Evolutionary conservation across 2,888 invertebrate genomes (phyloP).

Genomic region (Mayetiola destructor): DNA sequence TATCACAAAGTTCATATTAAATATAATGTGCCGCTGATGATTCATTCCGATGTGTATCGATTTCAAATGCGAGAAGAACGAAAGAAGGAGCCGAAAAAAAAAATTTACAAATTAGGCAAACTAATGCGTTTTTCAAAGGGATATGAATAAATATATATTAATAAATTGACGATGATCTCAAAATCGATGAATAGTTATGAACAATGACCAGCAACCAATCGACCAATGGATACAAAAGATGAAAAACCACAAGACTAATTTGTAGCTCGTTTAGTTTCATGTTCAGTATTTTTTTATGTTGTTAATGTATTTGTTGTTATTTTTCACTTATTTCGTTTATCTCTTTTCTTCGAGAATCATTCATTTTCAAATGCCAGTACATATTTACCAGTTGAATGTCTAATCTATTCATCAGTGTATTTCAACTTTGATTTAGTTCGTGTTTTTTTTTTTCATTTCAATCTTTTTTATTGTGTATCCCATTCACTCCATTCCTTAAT

Average conservation of each 20-base stretch:
- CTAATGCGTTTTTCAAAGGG: conserved; percentile 4
- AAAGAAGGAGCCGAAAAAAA: background rate
- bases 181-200: background rate
- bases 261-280: background rate
- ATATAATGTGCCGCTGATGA: too few species aligned
- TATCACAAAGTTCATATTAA: too few species aligned
- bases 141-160: conserved; percentile 10
- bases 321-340: too few species aligned
- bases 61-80: conserved; percentile 1
- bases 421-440: conserved; percentile 9
- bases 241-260: background rate
- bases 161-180: background rate
- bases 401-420: conserved; percentile 9
- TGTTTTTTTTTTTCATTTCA: too few species aligned
- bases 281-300: too few species aligned
- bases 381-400: conserved; percentile 5
- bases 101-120: background rate
- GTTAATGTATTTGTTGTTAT: too few species aligned
- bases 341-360: too few species aligned
- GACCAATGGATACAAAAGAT: background rate
- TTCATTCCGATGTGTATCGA: too few species aligned
- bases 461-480: too few species aligned
- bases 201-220: background rate
- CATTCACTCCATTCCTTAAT: too few species aligned
- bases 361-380: conserved; percentile 3